Base-by-base conservation (phyloP, 2,888 invertebrate genomes). In the Folsomia manolachei region DNA sequence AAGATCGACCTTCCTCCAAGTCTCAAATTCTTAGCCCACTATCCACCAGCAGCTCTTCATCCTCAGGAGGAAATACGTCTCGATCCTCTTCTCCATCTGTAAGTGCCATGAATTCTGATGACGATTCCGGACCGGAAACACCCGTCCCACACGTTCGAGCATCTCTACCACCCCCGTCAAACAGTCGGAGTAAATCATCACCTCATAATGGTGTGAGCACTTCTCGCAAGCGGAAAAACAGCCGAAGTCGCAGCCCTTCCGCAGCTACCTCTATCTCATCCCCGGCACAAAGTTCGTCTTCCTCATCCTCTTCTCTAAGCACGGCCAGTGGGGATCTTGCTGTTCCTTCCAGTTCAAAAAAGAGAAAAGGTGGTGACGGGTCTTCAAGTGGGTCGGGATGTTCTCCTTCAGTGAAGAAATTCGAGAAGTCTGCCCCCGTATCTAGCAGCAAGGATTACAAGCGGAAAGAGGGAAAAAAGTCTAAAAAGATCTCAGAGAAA, bases 31-130 rank as follows among this genome's bases (percentile, higher is more conserved):
- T 73, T 2, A 80, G 79, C 62, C 75, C 79, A 21, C 74, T 75
- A 23, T 75, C 78, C 18, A 25, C 71, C 1, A 74, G 75, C 68
- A 73, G 73, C 11, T 73, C 73, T 63, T 75, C 75, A 2, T 77
- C 77, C 14, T 77, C 77, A 56, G 74, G 74, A 7, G 75, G 75
- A 4, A 74, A 74, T 21, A 71, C 66, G 51, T 52, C 70, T 26
- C 68, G 73, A 11, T 73, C 78, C 1, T 73, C 71, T 23, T 69
- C 71, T 56, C 70, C 72, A 25, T 72, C 71, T 39, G 71, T 70
- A 23, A 78, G 76, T 78, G 78, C 76, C 75, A 76, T 75, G 72
- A 78, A 76, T 71, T 78, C 78, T 24, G 78, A 78, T n/a, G 73
- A 78, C 14, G 78, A 78, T n/a, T 72, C 71, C 39, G 70, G 56